Base-by-base conservation (phyloP, 2,888 invertebrate species). In the Sarcophaga caerulescens region DNA sequence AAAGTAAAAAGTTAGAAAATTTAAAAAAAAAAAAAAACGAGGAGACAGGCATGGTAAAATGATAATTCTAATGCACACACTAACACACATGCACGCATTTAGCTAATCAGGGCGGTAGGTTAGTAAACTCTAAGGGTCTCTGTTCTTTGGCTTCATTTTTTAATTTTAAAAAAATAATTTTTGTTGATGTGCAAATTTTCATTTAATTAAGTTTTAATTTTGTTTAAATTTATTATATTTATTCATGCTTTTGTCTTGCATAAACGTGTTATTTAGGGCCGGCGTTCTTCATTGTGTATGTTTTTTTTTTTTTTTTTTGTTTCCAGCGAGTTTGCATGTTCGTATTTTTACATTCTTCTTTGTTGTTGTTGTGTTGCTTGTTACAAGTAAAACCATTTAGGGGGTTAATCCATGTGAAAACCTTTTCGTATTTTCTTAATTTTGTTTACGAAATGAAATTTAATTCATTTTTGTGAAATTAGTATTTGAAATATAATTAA, bases 21-120 rank as follows among this genome's bases (percentile, higher is more conserved):
- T 35, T 25, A 44, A 69, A 52, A 52, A 11, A n/a, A 21, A 52
- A 12, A 71, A 78, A 83, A 83, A 78, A 83, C 71, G 78, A 84
- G 63, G 79, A 76, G 71, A 19, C 59, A 81, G 65, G 57, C 74
- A 81, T 57, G 68, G 81, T 19, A 52, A 52, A 52, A 78, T 70
- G 70, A 66, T 71, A 74, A 80, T 73, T 68, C 57, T 63, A 80
- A 65, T 74, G 65, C 77, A 81, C 47, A 85, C 63, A 77, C 70
- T 10, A 14, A 81, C 52, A 63, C 10, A 59, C 25, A 35, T 35
- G 35, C 35, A 35, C 10, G 8, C 19, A 65, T 69, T 14, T 63
- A 52, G 63, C 25, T 81, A 86, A 81, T 84, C 86, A 86, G 86
- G 81, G 86, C 84, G 80, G 84, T 78, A 84, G 84, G 78, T 86